phyloP scores from a whole-genome alignment of 2,797 vertebrate genomes.

The Borostomias antarcticus region DNA sequence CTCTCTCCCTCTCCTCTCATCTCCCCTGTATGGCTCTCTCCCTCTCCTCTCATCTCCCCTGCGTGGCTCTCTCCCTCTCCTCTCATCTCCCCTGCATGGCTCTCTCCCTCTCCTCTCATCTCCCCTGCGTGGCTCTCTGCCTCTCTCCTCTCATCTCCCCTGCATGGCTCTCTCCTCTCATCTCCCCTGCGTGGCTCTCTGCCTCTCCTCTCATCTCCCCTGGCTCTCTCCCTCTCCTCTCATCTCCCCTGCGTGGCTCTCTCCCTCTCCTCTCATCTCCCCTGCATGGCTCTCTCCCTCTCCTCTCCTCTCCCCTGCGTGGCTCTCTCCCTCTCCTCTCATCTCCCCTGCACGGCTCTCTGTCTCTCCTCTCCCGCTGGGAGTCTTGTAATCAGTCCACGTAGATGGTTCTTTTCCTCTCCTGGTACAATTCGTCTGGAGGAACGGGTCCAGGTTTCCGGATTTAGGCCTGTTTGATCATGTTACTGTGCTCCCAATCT shows the following conservation, averaged over 20 bases:
- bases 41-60: too few relatives aligned
- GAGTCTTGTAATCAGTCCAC: conserved; percentile 45
- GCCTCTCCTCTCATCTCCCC: too few relatives aligned
- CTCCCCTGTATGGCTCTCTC: background rate
- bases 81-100: background rate
- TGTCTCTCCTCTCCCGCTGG: too few relatives aligned
- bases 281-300: too few relatives aligned
- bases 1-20: background rate
- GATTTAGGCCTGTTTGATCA: conserved; percentile 37
- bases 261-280: background rate
- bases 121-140: background rate
- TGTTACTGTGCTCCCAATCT: conserved; percentile 38
- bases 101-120: background rate
- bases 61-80: too few relatives aligned
- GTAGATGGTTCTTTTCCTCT: conserved; percentile 19
- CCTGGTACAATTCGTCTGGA: conserved; percentile 21
- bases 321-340: background rate
- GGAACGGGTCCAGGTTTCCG: conserved; percentile 21
- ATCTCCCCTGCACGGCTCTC: background rate
- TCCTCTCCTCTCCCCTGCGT: background rate
- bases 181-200: background rate
- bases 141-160: too few relatives aligned
- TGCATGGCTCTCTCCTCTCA: background rate
- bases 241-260: background rate
- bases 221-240: conserved; percentile 25